Evolutionary conservation across 2,888 invertebrate species (phyloP), one percentile per base, ranked within the genome.

Genomic region (Caenorhabditis sp.): DNA sequence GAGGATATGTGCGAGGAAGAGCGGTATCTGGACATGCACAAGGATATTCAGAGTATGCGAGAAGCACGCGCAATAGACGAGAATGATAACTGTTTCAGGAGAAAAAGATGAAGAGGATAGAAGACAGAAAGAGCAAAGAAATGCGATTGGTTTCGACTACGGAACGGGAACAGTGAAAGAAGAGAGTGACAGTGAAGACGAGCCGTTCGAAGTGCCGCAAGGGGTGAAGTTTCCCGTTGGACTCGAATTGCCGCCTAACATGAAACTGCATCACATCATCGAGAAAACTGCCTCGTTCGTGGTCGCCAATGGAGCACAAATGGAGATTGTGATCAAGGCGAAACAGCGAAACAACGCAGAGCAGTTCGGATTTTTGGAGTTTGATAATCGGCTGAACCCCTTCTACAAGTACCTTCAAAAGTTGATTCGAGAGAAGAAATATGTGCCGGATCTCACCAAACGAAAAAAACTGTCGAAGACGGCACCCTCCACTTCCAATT

Each of bases 291-390:
- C 92, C 2, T 77, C 83, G 41, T 92, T 92, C 85, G 90, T 92
- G 13, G 90, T 90, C 2, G 79, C 81, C 6, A 80, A 83, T 53
- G 98, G 98, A 0, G 92, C 93, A 7, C 99, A 99, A 91, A 97
- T 99, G 97, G 99, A 99, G 91, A 96, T 99, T 83, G 92, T 99
- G 11, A 93, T 99, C 83, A 98, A 98, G 90, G 95, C 97, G 3
- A 99, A 98, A 90, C 99, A 99, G 90, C 92, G 85, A 27, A 81
- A 83, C 22, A 85, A 87, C 52, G 22, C 61, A 0, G 84, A 86
- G 24, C 86, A 96, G 91, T 99, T 99, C 91, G 92, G 93, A 81
- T 99, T 99, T 91, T 91, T 99, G 72, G 94, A 94, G 71, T 94
- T 94, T 89, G 95, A 94, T 80, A 93, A 95, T 72, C 90, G 91